These are phyloP conservation scores for Hippotragus niger DNA, from an alignment of 2,113 vertebrate genomes.

Conservation along the genomic window DNA sequence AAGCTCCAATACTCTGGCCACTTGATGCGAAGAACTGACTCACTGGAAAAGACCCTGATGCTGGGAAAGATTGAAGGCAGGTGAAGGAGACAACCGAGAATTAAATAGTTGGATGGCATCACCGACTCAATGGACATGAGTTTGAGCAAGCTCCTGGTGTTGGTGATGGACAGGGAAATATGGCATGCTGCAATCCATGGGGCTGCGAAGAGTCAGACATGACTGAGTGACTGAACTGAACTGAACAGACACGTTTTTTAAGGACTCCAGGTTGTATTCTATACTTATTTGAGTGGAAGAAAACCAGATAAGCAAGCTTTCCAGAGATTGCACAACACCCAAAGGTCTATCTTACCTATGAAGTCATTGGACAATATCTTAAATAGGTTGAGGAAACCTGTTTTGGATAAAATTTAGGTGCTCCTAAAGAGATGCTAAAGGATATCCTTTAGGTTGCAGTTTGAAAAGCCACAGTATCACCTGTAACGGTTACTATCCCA, in stretches of 20 bases:
- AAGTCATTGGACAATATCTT: not conserved
- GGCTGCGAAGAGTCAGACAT: not conserved
- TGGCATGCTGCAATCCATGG: not conserved
- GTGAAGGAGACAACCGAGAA: not conserved
- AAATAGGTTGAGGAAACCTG: not conserved
- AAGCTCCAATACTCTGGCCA: not conserved
- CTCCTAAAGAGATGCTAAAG: not conserved
- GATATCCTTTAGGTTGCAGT: not conserved
- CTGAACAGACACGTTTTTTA: not conserved
- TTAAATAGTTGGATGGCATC: not conserved
- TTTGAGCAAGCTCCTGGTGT: not conserved
- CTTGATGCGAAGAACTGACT: not conserved
- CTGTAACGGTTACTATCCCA: not conserved
- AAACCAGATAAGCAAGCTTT: not conserved
- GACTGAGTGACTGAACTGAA: not conserved
- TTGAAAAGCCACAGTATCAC: not conserved
- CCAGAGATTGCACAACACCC: not conserved
- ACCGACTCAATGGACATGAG: not conserved
- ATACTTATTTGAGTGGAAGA: not conserved
- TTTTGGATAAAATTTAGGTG: not conserved
- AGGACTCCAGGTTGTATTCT: not conserved
- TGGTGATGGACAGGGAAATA: not conserved
- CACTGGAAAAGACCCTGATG: not conserved
- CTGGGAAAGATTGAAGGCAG: not conserved
- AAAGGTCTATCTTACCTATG: not conserved